phyloP scores from a whole-genome alignment of 2,113 vertebrate genomes.

The Shinisaurus crocodilurus region DNA sequence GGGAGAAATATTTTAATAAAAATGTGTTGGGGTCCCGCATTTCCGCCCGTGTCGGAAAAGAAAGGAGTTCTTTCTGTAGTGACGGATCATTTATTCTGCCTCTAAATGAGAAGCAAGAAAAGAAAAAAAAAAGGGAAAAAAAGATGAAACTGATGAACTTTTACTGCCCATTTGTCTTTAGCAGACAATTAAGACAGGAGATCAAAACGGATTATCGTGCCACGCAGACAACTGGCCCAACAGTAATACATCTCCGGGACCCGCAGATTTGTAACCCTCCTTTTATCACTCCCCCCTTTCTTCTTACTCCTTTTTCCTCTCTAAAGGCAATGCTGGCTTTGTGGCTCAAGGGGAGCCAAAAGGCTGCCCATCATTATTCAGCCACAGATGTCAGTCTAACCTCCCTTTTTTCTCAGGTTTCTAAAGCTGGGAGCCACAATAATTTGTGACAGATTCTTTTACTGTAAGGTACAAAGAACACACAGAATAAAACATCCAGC shows the following conservation, averaged over 20 bases:
- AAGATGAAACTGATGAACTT: conserved; percentile 88
- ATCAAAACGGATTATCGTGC: conserved; percentile 93
- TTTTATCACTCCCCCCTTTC: conserved; percentile 84
- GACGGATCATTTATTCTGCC: conserved; percentile 82
- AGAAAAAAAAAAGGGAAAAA: not conserved
- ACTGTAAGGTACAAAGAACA: conserved; percentile 90
- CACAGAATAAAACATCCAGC: conserved; percentile 89
- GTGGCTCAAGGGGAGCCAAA: conserved; percentile 94
- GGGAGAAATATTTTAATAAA: conserved; percentile 87
- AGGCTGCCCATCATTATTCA: conserved; percentile 92
- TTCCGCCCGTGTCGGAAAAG: conserved; percentile 81
- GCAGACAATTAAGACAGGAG: conserved; percentile 92
- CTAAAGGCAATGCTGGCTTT: conserved; percentile 88
- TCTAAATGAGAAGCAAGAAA: conserved; percentile 81
- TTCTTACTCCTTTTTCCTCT: conserved; percentile 88
- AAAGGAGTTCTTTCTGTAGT: conserved; percentile 80
- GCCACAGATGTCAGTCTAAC: conserved; percentile 91
- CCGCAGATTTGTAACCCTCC: conserved; percentile 86
- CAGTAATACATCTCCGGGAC: conserved; percentile 88
- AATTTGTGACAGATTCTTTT: conserved; percentile 91
- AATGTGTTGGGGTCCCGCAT: conserved; percentile 82
- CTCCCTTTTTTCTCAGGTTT: conserved; percentile 83
- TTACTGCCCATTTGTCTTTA: conserved; percentile 86
- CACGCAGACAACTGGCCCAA: conserved; percentile 89
- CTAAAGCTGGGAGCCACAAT: conserved; percentile 88